Evolutionary conservation across 2,888 invertebrate genomes (phyloP).

Genomic region (Reticulitermes lucifugus): DNA sequence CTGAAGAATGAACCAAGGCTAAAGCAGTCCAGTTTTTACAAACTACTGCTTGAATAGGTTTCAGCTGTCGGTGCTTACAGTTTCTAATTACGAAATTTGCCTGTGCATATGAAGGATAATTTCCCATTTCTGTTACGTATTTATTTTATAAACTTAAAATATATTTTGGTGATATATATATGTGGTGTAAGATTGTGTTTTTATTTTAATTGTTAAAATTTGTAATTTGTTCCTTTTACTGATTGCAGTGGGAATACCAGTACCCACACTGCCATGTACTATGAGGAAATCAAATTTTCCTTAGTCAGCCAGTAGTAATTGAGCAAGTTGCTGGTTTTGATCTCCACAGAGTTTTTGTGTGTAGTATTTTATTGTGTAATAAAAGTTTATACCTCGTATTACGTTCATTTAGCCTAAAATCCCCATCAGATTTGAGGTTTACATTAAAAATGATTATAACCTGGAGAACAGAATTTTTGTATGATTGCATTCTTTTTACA

Average conservation of each 20-base stretch:
- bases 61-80: not conserved
- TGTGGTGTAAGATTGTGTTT: not conserved
- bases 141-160: conserved; percentile 16
- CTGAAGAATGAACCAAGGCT: not conserved
- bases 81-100: not conserved
- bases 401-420: too few relatives aligned
- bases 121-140: not conserved
- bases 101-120: not conserved
- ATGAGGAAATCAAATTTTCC: not conserved
- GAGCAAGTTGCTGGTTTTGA: not conserved
- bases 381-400: too few relatives aligned
- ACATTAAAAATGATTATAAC: too few relatives aligned
- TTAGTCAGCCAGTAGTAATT: not conserved
- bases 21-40: not conserved
- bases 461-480: too few relatives aligned
- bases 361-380: not conserved
- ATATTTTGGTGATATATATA: conserved; percentile 1
- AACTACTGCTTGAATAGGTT: too few relatives aligned
- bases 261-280: conserved; percentile 13
- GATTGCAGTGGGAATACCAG: not conserved
- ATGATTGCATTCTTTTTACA: too few relatives aligned
- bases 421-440: too few relatives aligned
- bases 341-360: not conserved
- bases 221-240: conserved; percentile 11
- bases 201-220: conserved; percentile 5